phyloP scores from a whole-genome alignment of 2,797 vertebrate species.

The Galago senegalensis region DNA sequence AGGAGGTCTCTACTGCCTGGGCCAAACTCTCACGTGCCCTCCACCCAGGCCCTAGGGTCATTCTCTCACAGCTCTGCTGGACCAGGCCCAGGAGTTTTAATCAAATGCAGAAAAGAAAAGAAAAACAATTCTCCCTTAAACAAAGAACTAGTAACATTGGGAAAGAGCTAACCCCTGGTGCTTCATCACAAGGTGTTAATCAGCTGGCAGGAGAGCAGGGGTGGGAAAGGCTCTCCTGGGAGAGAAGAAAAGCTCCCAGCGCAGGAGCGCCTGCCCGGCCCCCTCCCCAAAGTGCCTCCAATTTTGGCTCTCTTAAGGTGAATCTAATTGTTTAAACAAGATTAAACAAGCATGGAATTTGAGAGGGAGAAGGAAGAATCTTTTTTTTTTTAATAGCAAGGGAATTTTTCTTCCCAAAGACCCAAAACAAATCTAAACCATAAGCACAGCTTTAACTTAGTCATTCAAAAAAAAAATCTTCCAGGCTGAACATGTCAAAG shows the following conservation, averaged over 20 bases:
- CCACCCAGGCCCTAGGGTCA: background rate
- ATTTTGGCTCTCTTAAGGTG: constrained; percentile 66
- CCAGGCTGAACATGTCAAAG: constrained; percentile 3
- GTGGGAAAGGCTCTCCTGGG: background rate
- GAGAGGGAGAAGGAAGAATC: constrained; percentile 66
- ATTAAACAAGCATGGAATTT: constrained; percentile 84
- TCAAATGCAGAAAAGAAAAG: background rate
- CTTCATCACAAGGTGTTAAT: background rate
- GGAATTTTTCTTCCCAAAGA: constrained; percentile 71
- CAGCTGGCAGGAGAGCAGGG: background rate
- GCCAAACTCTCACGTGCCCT: too few relatives aligned
- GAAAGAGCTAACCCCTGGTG: background rate
- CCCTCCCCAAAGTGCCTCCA: constrained; percentile 43
- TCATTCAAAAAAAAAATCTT: background rate
- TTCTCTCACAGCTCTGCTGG: constrained; percentile 20
- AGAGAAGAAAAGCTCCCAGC: constrained; percentile 26
- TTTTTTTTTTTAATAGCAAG: constrained; percentile 30
- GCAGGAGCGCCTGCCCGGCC: background rate
- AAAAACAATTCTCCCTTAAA: background rate
- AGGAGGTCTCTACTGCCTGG: background rate
- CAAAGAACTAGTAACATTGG: background rate
- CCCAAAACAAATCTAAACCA: constrained; percentile 72
- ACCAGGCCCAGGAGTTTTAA: constrained; percentile 49
- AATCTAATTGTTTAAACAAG: constrained; percentile 82
- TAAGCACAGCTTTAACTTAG: constrained; percentile 41